Percentiles rank a stretch among this genome's conserved stretches.
Conservation (phyloP, 2,888 invertebrate genomes). For the Apotomis capreana region DNA sequence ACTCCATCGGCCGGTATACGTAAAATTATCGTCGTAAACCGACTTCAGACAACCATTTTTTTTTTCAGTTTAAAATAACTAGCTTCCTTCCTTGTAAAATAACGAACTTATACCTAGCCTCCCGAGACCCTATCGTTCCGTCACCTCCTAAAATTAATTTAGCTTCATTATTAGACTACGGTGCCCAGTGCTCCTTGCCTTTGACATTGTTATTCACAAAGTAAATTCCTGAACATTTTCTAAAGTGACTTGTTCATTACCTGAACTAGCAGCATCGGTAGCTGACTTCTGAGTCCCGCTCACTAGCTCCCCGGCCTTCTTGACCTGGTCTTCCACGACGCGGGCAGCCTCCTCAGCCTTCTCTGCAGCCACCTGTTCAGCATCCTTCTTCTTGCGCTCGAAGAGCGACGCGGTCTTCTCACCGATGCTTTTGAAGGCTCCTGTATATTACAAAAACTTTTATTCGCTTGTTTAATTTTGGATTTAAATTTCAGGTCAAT, state of each 20-base stretch:
- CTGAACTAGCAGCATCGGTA: slow-evolving; percentile 76
- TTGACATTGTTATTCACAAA: too few relatives aligned
- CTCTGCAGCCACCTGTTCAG: slow-evolving; percentile 85
- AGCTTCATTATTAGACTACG: too few relatives aligned
- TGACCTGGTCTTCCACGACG: slow-evolving; percentile 85
- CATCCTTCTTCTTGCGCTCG: slow-evolving; percentile 88
- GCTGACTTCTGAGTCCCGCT: slow-evolving; percentile 83
- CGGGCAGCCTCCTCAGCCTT: slow-evolving; percentile 85
- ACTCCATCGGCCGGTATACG: too few relatives aligned
- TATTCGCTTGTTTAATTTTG: neutral
- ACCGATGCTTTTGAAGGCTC: slow-evolving; percentile 88
- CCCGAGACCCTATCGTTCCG: too few relatives aligned
- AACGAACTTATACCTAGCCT: too few relatives aligned
- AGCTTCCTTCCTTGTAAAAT: too few relatives aligned
- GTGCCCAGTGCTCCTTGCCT: too few relatives aligned
- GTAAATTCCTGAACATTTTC: too few relatives aligned
- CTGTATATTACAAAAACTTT: slow-evolving; percentile 61
- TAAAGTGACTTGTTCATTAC: slow-evolving; percentile 49
- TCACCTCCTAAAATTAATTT: too few relatives aligned
- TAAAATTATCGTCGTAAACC: too few relatives aligned
- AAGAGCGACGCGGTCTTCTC: slow-evolving; percentile 88
- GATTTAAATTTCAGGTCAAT: neutral
- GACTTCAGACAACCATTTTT: too few relatives aligned
- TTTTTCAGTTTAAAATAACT: too few relatives aligned
- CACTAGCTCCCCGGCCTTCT: slow-evolving; percentile 85